Evolutionary conservation across 1,140 invertebrate species (phyloP).

Genomic region (Pinna nobilis): DNA sequence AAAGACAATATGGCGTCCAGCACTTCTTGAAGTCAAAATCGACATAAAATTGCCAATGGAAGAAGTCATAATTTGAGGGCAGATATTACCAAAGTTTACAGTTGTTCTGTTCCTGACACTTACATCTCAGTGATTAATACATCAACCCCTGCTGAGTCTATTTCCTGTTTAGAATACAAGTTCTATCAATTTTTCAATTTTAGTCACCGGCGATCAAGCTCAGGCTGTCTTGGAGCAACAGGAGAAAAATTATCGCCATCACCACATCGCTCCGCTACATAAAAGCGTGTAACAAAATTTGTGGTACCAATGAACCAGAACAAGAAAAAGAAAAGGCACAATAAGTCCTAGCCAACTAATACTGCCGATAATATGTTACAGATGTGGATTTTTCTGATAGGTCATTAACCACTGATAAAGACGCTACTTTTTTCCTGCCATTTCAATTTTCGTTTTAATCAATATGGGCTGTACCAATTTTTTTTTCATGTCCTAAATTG

Average conservation of each 20-base stretch:
- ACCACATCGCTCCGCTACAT: constrained; percentile 2
- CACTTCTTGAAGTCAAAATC: too few relatives aligned
- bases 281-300: constrained; percentile 37
- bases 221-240: constrained; percentile 1
- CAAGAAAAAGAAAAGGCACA: constrained; percentile 18
- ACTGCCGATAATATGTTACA: constrained; percentile 39
- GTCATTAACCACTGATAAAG: constrained; percentile 40
- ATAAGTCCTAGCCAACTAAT: constrained; percentile 15
- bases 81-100: constrained; percentile 1
- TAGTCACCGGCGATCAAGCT: constrained; percentile 23
- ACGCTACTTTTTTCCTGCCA: constrained; percentile 27
- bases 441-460: constrained; percentile 49
- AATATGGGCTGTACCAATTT: constrained; percentile 36
- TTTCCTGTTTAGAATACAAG: constrained; percentile 29
- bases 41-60: too few relatives aligned
- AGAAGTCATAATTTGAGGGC: too few relatives aligned
- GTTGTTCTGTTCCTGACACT: constrained; percentile 4
- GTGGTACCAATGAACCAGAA: constrained; percentile 42
- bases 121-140: constrained; percentile 20
- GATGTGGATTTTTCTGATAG: constrained; percentile 29
- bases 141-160: constrained; percentile 26
- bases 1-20: too few relatives aligned
- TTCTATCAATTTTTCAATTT: constrained; percentile 25
- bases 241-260: not conserved
- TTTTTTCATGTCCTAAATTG: constrained; percentile 29